A percentile compares a stretch with the other conserved stretches of the same genome.
phyloP scores from a whole-genome alignment of 2,888 invertebrate species.

The Bruchidius siliquastri region DNA sequence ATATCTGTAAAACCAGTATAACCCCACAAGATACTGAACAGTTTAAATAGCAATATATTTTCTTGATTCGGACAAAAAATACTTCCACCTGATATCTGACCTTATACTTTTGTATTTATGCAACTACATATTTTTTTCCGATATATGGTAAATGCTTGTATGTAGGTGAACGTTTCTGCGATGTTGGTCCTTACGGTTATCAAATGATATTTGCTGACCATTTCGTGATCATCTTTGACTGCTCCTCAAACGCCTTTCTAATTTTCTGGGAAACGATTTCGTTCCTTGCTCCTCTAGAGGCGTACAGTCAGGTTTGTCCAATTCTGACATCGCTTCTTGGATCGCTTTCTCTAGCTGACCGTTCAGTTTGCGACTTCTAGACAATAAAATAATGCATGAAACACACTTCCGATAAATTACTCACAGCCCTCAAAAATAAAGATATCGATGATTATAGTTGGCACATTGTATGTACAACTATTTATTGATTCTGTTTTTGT shows the following conservation, averaged over 20 bases:
- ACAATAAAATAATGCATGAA: conserved; percentile 25
- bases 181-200: conserved; percentile 38
- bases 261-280: conserved; percentile 35
- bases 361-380: conserved; percentile 90
- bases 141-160: not conserved
- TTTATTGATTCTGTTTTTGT: no score
- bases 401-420: no score
- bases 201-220: not conserved
- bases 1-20: no score
- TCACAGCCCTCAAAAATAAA: no score
- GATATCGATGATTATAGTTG: not conserved
- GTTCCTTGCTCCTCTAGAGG: conserved; percentile 24
- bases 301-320: conserved; percentile 58
- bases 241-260: conserved; percentile 51
- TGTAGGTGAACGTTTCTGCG: conserved; percentile 23
- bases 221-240: conserved; percentile 35
- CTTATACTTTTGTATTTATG: no score
- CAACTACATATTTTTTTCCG: no score
- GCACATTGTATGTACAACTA: not conserved
- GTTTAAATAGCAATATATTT: no score
- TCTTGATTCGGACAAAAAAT: no score
- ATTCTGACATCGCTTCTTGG: conserved; percentile 87
- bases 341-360: conserved; percentile 85
- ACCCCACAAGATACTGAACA: no score
- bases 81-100: no score